Base-by-base conservation (phyloP, 1,140 invertebrate species). In the Drosophila yakuba region DNA sequence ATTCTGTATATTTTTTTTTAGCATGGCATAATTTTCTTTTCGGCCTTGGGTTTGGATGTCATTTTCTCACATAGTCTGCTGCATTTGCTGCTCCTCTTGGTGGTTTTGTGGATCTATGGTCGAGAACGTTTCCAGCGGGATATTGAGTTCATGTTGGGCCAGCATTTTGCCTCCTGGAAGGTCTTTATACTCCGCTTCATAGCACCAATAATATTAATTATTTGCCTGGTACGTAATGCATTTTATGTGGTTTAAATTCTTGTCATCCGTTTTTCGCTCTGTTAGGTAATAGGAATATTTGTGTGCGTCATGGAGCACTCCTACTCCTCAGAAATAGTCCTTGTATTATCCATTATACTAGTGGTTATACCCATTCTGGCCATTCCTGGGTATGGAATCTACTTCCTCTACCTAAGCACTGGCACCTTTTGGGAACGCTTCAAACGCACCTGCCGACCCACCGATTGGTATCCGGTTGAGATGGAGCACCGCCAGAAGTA, bases 61-160 rank as follows among this genome's bases (percentile, higher is more conserved):
- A 95, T 94, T 80, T 94, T 94, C 84, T 95, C 38, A 14, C 38
- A 39, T 14, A 95, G 96, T 17, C 85, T 95, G 12, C 95, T 96
- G 36, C 96, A 95, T 77, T 91, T 96, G 36, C 86, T 96, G 25
- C 96, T 97, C 91, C 93, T 96, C 2, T 80, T 96, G 28, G 95
- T 95, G 1, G 94, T 97, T 7, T 93, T 95, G 5, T 97, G 96
- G 95, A 95, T 95, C 15, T 97, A 97, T 85, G 96, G 96, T 91
- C 93, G 94, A n/a, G 93, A 95, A 20, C 94, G 95, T 59, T 95
- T 97, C 63, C 94, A 94, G 45, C 91, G 93, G 38, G 96, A 97
- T 80, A 93, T 97, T 2, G 93, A 97, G 86, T 96, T 96, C 75
- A 98, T 97, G 97, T 94, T 96, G n/a, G 95, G 95, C 4, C 93